These are phyloP conservation scores for Chiloscyllium punctatum DNA, from an alignment of 2,797 vertebrate genomes.

Conservation along the genomic window DNA sequence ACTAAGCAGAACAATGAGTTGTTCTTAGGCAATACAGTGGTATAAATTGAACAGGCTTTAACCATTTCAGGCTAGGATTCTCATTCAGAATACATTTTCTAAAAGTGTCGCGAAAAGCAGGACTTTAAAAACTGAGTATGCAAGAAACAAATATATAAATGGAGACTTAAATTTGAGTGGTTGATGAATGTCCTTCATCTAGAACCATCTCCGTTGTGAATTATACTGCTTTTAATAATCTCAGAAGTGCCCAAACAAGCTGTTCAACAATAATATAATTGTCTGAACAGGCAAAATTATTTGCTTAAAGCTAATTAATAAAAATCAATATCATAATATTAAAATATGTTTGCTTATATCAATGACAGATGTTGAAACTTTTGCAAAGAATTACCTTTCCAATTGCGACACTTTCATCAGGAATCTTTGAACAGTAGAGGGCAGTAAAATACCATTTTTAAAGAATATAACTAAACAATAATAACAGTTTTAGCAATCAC, in stretches of 20 bases:
- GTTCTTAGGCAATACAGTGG: neutral
- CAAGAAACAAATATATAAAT: neutral
- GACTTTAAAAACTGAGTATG: neutral
- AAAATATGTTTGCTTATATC: neutral
- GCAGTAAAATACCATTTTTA: constrained; percentile 25
- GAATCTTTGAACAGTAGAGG: neutral
- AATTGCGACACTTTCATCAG: neutral
- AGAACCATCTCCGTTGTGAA: too few relatives aligned
- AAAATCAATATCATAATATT: neutral
- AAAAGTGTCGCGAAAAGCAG: neutral
- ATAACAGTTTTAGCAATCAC: neutral
- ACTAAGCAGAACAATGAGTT: neutral
- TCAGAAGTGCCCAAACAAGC: neutral
- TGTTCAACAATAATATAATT: neutral
- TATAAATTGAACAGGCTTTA: neutral
- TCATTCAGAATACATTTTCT: neutral
- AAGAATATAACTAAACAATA: neutral
- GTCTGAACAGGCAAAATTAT: neutral
- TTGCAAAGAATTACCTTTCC: neutral
- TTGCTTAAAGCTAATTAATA: neutral
- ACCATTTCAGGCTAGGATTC: neutral
- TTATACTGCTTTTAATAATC: too few relatives aligned
- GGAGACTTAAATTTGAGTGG: neutral
- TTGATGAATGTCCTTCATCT: neutral
- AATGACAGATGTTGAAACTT: neutral